phyloP scores from a whole-genome alignment of 1,140 invertebrate species.

The Eupristina koningsbergeri region DNA sequence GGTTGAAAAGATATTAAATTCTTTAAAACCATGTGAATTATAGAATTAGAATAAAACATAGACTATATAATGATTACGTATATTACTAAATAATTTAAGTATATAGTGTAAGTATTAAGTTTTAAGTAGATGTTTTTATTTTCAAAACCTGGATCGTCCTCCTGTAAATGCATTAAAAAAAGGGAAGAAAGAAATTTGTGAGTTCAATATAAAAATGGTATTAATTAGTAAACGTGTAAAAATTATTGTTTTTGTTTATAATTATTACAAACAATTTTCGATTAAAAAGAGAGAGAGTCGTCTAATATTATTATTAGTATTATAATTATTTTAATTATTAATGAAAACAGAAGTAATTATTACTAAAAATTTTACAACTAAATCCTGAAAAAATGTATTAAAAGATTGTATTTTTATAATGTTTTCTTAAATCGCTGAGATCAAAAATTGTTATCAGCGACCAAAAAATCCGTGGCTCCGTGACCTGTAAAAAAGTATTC shows the following conservation, averaged over 20 bases:
- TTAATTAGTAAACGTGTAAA: conserved; percentile 62
- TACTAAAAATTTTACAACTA: conserved; percentile 14
- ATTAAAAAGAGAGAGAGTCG: conserved; percentile 58
- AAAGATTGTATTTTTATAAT: conserved; percentile 58
- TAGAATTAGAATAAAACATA: conserved; percentile 62
- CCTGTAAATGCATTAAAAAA: conserved; percentile 74
- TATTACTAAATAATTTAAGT: conserved; percentile 62
- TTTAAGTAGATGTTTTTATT: conserved; percentile 66
- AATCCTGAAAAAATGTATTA: conserved; percentile 65
- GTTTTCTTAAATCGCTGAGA: conserved; percentile 60
- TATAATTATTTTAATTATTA: conserved; percentile 5
- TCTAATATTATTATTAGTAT: conserved; percentile 43
- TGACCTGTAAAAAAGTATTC: conserved; percentile 70
- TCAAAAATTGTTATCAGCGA: conserved; percentile 71
- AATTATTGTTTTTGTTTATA: conserved; percentile 55
- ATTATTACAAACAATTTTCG: conserved; percentile 52
- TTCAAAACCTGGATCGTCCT: conserved; percentile 73
- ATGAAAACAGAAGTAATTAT: conserved; percentile 13
- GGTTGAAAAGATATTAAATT: conserved; percentile 58
- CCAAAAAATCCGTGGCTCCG: conserved; percentile 71
- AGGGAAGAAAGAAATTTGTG: conserved; percentile 65
- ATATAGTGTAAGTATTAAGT: conserved; percentile 65
- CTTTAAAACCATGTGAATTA: conserved; percentile 68
- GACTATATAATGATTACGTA: conserved; percentile 65
- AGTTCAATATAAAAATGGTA: conserved; percentile 19